Conservation (phyloP, 2,113 vertebrate species). For the Isurus oxyrinchus region DNA sequence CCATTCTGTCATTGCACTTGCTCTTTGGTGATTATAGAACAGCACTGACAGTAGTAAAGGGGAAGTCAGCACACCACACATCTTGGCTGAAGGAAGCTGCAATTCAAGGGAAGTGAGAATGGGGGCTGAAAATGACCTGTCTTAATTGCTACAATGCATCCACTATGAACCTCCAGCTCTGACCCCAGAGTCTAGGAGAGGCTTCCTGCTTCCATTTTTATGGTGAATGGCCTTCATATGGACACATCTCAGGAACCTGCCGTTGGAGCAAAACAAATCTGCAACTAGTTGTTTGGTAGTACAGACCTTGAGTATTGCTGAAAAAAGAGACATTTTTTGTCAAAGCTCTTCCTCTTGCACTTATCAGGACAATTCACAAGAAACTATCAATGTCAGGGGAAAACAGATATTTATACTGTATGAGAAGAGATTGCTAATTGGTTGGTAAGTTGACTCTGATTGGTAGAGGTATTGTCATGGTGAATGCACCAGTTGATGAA, state of each 20-base stretch:
- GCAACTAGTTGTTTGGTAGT: too few relatives aligned
- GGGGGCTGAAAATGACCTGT: background rate
- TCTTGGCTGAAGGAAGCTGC: background rate
- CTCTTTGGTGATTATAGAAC: background rate
- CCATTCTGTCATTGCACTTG: background rate
- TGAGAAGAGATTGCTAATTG: too few relatives aligned
- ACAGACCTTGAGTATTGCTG: too few relatives aligned
- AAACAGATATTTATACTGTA: too few relatives aligned
- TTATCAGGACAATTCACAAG: too few relatives aligned
- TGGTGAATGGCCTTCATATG: background rate
- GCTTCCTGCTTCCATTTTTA: background rate
- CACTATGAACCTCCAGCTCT: background rate
- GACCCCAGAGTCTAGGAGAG: background rate
- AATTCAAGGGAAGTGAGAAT: background rate
- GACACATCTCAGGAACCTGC: background rate
- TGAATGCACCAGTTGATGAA: too few relatives aligned
- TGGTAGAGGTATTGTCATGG: too few relatives aligned
- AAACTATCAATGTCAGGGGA: too few relatives aligned
- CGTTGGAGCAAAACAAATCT: background rate
- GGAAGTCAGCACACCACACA: background rate
- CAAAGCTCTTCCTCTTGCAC: too few relatives aligned
- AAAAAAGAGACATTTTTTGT: too few relatives aligned
- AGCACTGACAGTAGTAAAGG: background rate
- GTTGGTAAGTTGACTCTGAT: too few relatives aligned
- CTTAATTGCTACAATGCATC: background rate